phyloP scores from a whole-genome alignment of 1,140 invertebrate species.

The Bombus haemorrhoidalis region DNA sequence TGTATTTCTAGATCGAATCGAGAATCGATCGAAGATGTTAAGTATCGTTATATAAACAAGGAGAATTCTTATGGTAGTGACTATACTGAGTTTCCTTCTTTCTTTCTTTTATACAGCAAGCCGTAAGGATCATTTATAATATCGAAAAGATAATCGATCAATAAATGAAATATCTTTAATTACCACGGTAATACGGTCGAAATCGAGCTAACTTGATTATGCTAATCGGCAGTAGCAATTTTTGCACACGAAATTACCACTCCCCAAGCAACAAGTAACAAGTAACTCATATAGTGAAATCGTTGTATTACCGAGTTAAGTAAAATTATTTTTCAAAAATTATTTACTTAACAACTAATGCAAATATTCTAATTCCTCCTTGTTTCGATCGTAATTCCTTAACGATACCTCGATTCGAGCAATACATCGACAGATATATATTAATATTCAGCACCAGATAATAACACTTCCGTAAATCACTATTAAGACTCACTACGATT shows the following conservation, averaged over 20 bases:
- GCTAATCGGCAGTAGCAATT: slow-evolving; percentile 33
- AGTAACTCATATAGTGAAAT: neutral
- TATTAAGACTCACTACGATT: slow-evolving; percentile 58
- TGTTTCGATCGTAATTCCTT: neutral
- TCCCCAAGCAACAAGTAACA: slow-evolving; percentile 28
- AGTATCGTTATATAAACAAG: neutral
- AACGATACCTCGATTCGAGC: slow-evolving; percentile 11
- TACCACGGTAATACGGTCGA: slow-evolving; percentile 34
- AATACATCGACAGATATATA: slow-evolving; percentile 7
- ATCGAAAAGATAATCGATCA: neutral
- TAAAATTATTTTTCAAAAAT: neutral
- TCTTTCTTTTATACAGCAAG: too few species aligned
- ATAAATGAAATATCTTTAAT: slow-evolving; percentile 10
- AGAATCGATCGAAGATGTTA: neutral
- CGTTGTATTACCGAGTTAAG: slow-evolving; percentile 42
- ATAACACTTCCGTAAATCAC: slow-evolving; percentile 61
- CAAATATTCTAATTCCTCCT: neutral
- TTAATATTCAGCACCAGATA: slow-evolving; percentile 59
- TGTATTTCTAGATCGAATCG: slow-evolving; percentile 17
- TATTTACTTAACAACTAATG: neutral
- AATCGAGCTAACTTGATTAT: slow-evolving; percentile 13
- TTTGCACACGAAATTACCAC: slow-evolving; percentile 46
- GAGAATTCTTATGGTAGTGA: neutral
- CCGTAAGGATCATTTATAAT: neutral
- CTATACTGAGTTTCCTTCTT: neutral